phyloP scores from a whole-genome alignment of 1,140 invertebrate species.

The Coptotermes formosanus region DNA sequence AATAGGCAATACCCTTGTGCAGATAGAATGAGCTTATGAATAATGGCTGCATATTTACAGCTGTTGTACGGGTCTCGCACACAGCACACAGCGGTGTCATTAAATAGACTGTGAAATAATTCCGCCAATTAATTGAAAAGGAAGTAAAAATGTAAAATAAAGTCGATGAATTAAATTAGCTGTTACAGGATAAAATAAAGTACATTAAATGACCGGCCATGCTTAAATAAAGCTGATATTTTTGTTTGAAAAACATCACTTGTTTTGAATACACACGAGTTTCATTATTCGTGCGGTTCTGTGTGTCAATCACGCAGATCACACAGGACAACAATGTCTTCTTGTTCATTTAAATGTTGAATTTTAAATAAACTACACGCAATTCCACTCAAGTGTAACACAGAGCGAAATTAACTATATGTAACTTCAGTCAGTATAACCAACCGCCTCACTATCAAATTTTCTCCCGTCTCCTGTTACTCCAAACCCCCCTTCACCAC shows the following conservation, averaged over 20 bases:
- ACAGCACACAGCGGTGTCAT: background rate
- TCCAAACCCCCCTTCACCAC: too few species aligned
- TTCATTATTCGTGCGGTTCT: background rate
- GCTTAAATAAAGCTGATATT: background rate
- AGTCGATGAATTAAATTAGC: background rate
- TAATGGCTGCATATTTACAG: background rate
- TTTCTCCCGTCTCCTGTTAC: too few species aligned
- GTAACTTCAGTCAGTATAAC: too few species aligned
- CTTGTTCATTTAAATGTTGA: background rate
- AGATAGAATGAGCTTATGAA: background rate
- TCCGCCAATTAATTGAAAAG: background rate
- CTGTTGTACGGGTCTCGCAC: background rate
- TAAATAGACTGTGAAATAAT: background rate
- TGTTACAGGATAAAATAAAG: background rate
- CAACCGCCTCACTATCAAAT: too few species aligned
- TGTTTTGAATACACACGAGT: background rate
- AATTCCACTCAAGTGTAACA: too few species aligned
- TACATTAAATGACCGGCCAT: background rate
- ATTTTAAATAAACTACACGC: background rate
- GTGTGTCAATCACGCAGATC: background rate
- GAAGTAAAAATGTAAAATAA: background rate
- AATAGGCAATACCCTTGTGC: background rate
- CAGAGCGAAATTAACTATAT: too few species aligned
- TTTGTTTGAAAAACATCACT: background rate
- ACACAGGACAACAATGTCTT: background rate